These are phyloP conservation scores for Stictonetta naevosa DNA, from an alignment of 2,113 vertebrate genomes.

Conservation along the genomic window DNA sequence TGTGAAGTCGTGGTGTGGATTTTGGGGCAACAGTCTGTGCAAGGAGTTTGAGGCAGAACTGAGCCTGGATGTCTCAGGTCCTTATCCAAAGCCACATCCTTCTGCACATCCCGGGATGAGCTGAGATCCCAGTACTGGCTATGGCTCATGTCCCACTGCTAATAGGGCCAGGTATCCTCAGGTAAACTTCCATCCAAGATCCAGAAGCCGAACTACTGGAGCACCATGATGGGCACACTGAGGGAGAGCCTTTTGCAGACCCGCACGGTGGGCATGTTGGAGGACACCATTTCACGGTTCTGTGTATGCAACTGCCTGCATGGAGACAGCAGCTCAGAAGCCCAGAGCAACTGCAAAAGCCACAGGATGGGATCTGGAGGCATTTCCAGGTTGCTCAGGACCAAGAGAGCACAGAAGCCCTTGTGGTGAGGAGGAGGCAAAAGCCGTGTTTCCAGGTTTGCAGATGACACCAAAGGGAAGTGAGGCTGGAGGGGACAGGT, in stretches of 20 bases:
- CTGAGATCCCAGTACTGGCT: background rate
- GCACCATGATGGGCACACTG: background rate
- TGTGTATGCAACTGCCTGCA: background rate
- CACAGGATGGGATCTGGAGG: background rate
- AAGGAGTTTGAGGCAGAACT: background rate
- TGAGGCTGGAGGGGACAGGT: background rate
- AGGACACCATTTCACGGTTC: too few relatives aligned
- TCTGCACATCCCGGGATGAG: background rate
- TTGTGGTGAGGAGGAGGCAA: background rate
- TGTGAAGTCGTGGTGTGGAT: background rate
- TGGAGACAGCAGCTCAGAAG: background rate
- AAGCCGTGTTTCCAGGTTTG: background rate
- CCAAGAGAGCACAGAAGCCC: background rate
- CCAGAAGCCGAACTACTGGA: background rate
- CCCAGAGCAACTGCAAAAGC: background rate
- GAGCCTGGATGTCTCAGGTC: background rate
- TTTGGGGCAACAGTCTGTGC: background rate
- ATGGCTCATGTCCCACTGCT: rapidly evolving
- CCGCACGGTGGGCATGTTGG: too few relatives aligned
- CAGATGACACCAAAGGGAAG: background rate
- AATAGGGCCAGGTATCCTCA: background rate
- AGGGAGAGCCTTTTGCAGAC: too few relatives aligned
- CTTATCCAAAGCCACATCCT: background rate
- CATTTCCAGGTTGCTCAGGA: background rate
- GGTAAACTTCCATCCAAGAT: background rate